Evolutionary conservation across 1,140 invertebrate genomes (phyloP).

Genomic region (Drosophila ohnishii): DNA sequence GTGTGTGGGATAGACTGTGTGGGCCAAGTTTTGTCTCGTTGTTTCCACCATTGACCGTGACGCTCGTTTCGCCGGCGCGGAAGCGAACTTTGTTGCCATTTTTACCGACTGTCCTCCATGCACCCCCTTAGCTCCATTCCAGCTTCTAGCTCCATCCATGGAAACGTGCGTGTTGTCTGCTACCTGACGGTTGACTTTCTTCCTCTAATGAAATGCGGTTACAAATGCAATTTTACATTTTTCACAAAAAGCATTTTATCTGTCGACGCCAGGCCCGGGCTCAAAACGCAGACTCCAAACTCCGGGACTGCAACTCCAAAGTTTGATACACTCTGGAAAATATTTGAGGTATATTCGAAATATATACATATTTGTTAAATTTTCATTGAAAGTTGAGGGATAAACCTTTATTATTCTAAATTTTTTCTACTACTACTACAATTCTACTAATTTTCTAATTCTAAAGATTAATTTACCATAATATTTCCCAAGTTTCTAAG

Average conservation of each 20-base stretch:
- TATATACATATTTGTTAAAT: neutral
- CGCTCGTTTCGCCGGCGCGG: conserved; percentile 62
- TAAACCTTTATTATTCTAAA: neutral
- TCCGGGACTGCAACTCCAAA: conserved; percentile 17
- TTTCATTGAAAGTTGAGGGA: neutral
- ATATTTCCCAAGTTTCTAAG: neutral
- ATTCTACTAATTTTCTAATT: neutral
- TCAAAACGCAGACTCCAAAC: conserved; percentile 41
- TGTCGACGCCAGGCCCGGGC: conserved; percentile 72
- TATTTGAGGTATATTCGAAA: too few relatives aligned
- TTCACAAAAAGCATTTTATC: conserved; percentile 77
- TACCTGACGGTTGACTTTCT: conserved; percentile 78
- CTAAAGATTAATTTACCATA: too few relatives aligned
- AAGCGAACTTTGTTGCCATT: conserved; percentile 56
- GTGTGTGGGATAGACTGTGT: conserved; percentile 3
- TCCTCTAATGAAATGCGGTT: conserved; percentile 80
- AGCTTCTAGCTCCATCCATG: neutral
- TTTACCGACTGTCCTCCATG: conserved; percentile 3
- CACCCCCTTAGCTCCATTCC: neutral
- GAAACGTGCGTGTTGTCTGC: conserved; percentile 52
- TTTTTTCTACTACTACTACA: neutral
- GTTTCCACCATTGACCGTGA: conserved; percentile 71
- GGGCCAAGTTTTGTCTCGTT: conserved; percentile 26
- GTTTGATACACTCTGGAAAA: conserved; percentile 4
- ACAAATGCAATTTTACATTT: conserved; percentile 81